Evolutionary conservation across 1,140 invertebrate species (phyloP).

Genomic region (Drosophila saltans): DNA sequence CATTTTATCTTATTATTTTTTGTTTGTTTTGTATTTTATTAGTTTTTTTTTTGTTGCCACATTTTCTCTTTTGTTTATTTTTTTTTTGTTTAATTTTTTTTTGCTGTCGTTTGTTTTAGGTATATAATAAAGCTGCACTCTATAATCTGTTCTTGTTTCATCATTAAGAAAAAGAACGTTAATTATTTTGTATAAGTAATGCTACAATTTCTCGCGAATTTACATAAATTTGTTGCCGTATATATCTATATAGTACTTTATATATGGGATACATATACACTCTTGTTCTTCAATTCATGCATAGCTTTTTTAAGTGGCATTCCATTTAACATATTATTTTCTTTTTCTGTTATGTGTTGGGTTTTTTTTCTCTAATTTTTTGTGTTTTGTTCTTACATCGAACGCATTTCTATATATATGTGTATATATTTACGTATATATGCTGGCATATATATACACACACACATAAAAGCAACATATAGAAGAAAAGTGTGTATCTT

Average conservation of each 20-base stretch:
- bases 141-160: conserved; percentile 53
- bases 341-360: conserved; percentile 25
- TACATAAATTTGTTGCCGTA: conserved; percentile 46
- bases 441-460: conserved; percentile 29
- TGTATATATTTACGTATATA: conserved; percentile 34
- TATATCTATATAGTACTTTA: conserved; percentile 6
- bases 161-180: conserved; percentile 57
- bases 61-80: conserved; percentile 11
- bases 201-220: conserved; percentile 60
- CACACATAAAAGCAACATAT: conserved; percentile 46
- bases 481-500: conserved; percentile 24
- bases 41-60: conserved; percentile 18
- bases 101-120: conserved; percentile 21
- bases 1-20: conserved; percentile 25
- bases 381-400: conserved; percentile 44
- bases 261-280: conserved; percentile 14
- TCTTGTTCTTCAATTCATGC: conserved; percentile 19
- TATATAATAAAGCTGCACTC: conserved; percentile 65
- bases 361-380: conserved; percentile 36
- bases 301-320: conserved; percentile 36
- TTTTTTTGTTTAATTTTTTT: conserved; percentile 21
- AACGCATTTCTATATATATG: conserved; percentile 54
- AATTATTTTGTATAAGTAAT: conserved; percentile 34
- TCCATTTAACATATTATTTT: conserved; percentile 52
- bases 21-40: conserved; percentile 23